A percentile compares a stretch with the other conserved stretches of the same genome.
Conservation (phyloP, 2,888 invertebrate species). For the Balanococcus diminutus region DNA sequence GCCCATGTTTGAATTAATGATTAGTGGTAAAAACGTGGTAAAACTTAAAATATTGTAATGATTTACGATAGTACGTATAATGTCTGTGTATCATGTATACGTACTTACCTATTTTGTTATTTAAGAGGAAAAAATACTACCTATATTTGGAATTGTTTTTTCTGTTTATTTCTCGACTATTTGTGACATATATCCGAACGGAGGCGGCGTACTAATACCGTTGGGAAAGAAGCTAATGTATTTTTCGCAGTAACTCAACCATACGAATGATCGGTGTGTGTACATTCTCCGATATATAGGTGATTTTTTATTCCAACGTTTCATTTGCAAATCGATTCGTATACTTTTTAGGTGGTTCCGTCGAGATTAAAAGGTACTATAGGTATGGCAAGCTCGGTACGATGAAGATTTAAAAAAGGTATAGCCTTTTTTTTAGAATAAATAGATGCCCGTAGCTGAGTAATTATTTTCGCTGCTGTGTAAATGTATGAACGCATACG, state of each 20-base stretch:
- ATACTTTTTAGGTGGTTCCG: background rate
- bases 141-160: conserved; percentile 19
- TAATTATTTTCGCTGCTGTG: no score
- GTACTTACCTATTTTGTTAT: background rate
- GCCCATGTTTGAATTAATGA: conserved; percentile 1
- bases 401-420: no score
- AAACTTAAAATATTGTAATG: conserved; percentile 10
- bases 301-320: conserved; percentile 31
- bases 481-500: no score
- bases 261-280: conserved; percentile 8
- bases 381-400: no score
- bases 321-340: conserved; percentile 25
- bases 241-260: conserved; percentile 30
- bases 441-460: no score
- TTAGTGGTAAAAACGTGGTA: conserved; percentile 7
- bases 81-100: background rate
- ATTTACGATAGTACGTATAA: background rate
- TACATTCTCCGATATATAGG: conserved; percentile 22
- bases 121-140: background rate
- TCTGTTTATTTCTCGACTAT: conserved; percentile 11
- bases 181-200: conserved; percentile 18
- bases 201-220: background rate
- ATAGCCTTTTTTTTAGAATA: no score
- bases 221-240: conserved; percentile 24
- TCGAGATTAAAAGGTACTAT: conserved; percentile 6